Evolutionary conservation across 1,140 invertebrate genomes (phyloP).

Genomic region (Scylla paramamosain): DNA sequence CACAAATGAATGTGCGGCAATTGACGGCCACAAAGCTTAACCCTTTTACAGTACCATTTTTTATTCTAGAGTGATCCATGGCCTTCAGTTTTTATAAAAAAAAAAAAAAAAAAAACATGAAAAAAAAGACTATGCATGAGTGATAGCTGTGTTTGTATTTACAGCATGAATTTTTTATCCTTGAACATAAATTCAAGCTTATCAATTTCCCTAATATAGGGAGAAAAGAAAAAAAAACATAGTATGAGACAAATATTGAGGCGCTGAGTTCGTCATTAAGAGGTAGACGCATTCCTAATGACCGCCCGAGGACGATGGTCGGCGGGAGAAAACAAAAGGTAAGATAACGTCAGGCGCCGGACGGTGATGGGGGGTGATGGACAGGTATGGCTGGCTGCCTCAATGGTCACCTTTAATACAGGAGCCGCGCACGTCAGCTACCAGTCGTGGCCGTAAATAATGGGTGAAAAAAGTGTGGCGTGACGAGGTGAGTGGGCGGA

Average conservation of each 20-base stretch:
- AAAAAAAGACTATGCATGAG: no score
- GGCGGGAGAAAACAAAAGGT: neutral
- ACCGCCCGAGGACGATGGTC: neutral
- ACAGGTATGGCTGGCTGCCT: neutral
- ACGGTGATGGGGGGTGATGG: neutral
- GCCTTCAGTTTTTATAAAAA: no score
- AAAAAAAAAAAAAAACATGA: no score
- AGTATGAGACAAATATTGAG: neutral
- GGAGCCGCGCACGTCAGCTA: conserved; percentile 47
- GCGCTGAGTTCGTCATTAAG: neutral
- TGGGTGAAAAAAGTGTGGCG: conserved; percentile 21
- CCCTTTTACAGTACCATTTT: no score
- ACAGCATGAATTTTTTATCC: no score
- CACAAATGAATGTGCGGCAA: no score
- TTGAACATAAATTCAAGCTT: no score
- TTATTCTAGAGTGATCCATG: no score
- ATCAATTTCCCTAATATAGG: no score
- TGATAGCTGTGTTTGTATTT: no score
- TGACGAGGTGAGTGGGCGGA: conserved; percentile 28
- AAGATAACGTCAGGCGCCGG: neutral
- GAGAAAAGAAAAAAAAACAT: neutral
- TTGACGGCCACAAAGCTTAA: no score
- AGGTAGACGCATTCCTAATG: neutral
- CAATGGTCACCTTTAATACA: conserved; percentile 39
- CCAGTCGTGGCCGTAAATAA: conserved; percentile 45